These are phyloP conservation scores for Lepus townsendii DNA, from an alignment of 2,797 vertebrate species.

Conservation along the genomic window DNA sequence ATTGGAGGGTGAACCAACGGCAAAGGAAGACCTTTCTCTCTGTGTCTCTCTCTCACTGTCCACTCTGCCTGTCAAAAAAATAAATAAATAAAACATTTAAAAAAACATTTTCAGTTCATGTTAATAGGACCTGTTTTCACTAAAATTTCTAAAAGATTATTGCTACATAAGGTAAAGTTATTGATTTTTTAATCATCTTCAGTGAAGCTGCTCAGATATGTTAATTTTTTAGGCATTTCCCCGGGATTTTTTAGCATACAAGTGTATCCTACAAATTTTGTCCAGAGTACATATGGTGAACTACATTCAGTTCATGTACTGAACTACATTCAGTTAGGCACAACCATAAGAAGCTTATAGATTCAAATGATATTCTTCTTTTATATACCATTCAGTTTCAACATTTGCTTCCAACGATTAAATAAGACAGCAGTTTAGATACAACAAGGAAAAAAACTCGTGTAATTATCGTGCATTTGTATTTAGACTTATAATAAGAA, in stretches of 20 bases:
- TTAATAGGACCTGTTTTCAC: slow-evolving; percentile 33
- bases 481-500: background rate
- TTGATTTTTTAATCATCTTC: slow-evolving; percentile 63
- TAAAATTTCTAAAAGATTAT: slow-evolving; percentile 59
- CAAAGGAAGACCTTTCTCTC: too few relatives aligned
- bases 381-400: background rate
- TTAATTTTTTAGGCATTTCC: slow-evolving; percentile 23
- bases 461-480: background rate
- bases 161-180: slow-evolving; percentile 40
- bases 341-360: background rate
- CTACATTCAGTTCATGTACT: background rate
- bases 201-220: background rate
- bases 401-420: background rate
- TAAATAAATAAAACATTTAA: too few relatives aligned
- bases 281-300: background rate
- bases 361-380: background rate
- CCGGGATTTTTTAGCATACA: background rate
- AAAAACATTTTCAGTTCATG: slow-evolving; percentile 45
- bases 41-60: too few relatives aligned
- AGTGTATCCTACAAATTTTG: background rate
- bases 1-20: too few relatives aligned
- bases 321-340: background rate
- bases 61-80: too few relatives aligned
- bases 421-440: slow-evolving; percentile 8
- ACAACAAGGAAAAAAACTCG: background rate